Evolutionary conservation across 2,797 vertebrate species (phyloP), one percentile per base, ranked within the genome.

Genomic region (Aulostomus chinensis): DNA sequence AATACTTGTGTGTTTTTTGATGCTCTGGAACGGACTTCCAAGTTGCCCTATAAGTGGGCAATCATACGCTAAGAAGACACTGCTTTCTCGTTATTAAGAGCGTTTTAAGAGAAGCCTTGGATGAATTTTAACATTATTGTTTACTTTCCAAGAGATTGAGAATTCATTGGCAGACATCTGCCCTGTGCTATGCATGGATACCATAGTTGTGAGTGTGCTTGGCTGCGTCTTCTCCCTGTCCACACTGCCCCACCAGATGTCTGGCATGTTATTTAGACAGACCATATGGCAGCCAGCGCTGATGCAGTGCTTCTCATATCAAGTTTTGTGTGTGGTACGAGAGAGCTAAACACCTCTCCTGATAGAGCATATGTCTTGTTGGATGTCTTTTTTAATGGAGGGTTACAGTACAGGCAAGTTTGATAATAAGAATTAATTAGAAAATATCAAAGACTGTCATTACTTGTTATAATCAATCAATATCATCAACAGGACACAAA

Each of bases 211-310:
- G 20, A 57, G 42, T 24, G 32, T 50, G 17, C 33, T 73, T 63
- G 65, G 68, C 69, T 39, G 40, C 48, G 46, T 20, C 11, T 28
- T 54, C 49, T 60, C 37, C 28, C 61, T 13, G 43, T 48, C 58
- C 65, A 37, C 58, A 36, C 43, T 71, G 59, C 40, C 57, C 49
- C 46, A 56, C 56, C 83, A 82, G 81, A 80, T 87, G 84, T 78
- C 70, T 80, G 76, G 53, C 61, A 48, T 68, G 61, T 56, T 33
- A 46, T 56, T 73, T 43, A 28, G 60, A 17, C 17, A 12, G 38
- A 59, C 62, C 82, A 84, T 83, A 83, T 81, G 79, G 43, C 53
- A 11, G 31, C 50, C 59, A 24, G 51, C 10, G 26, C 76, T 77
- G 68, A 67, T 70, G 51, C 48, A 62, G 42, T 12, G 30, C 58